phyloP scores from a whole-genome alignment of 2,797 vertebrate genomes.

The Neoniphon sammara region DNA sequence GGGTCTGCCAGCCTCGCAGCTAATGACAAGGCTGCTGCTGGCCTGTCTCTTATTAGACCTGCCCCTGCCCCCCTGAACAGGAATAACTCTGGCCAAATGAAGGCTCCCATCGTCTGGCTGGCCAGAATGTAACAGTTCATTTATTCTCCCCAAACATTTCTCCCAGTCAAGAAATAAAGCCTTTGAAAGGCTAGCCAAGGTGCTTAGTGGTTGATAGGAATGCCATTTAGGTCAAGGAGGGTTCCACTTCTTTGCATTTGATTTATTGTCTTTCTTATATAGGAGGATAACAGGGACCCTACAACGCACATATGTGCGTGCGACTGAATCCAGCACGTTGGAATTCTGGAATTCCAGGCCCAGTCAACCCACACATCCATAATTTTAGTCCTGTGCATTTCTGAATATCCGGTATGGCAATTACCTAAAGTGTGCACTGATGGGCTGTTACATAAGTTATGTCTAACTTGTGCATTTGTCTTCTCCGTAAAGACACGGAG shows the following conservation, averaged over 20 bases:
- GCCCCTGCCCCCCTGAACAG: conserved; percentile 60
- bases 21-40: conserved; percentile 79
- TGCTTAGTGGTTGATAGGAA: conserved; percentile 77
- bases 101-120: conserved; percentile 67
- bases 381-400: conserved; percentile 63
- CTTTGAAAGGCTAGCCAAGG: conserved; percentile 75
- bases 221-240: conserved; percentile 74
- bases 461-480: conserved; percentile 36
- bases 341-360: conserved; percentile 67
- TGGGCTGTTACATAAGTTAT: conserved; percentile 55
- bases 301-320: conserved; percentile 54
- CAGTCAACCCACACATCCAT: conserved; percentile 68
- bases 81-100: conserved; percentile 75
- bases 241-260: conserved; percentile 67
- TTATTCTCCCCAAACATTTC: conserved; percentile 79
- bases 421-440: conserved; percentile 71
- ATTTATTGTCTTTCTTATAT: conserved; percentile 74
- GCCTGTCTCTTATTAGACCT: conserved; percentile 78
- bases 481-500: neutral
- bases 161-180: conserved; percentile 65
- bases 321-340: conserved; percentile 69
- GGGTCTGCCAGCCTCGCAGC: conserved; percentile 76
- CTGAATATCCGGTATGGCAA: conserved; percentile 60
- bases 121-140: conserved; percentile 82
- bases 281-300: conserved; percentile 59